A percentile compares a stretch with the other conserved stretches of the same genome.
These are phyloP conservation scores for Enteromius unitaeniatus DNA, from an alignment of 2,797 vertebrate genomes.

Conservation along the genomic window DNA sequence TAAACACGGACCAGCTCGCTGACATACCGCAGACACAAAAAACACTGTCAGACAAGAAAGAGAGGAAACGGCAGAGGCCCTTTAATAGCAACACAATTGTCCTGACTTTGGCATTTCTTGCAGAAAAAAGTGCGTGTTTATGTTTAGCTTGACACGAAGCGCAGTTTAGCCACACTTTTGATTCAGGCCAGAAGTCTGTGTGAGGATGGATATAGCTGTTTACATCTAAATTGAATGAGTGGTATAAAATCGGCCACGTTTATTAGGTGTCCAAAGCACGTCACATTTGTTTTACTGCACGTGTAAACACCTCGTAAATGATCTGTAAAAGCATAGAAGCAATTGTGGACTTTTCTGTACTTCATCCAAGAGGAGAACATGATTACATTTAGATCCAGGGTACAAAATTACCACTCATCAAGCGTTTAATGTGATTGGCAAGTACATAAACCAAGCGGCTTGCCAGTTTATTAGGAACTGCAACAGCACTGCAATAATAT, in stretches of 20 bases:
- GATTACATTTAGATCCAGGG: conserved; percentile 1
- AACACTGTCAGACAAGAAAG: conserved; percentile 41
- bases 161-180: conserved; percentile 28
- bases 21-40: conserved; percentile 48
- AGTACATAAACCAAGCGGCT: neutral
- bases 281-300: conserved; percentile 33
- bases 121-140: conserved; percentile 47
- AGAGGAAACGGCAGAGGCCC: conserved; percentile 34
- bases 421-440: conserved; percentile 20
- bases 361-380: neutral
- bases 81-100: conserved; percentile 46
- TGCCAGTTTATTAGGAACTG: neutral
- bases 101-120: conserved; percentile 41
- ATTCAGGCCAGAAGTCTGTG: conserved; percentile 30
- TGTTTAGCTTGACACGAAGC: conserved; percentile 42
- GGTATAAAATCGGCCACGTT: conserved; percentile 12
- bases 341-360: conserved; percentile 1
- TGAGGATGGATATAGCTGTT: conserved; percentile 4
- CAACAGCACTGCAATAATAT: conserved; percentile 7
- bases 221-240: conserved; percentile 12
- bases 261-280: neutral
- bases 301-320: conserved; percentile 17
- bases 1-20: conserved; percentile 21
- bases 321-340: neutral
- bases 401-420: conserved; percentile 38